Evolutionary conservation across 2,888 invertebrate genomes (phyloP), one percentile per base, ranked within the genome.

Genomic region (Leptodirus hochenwartii): DNA sequence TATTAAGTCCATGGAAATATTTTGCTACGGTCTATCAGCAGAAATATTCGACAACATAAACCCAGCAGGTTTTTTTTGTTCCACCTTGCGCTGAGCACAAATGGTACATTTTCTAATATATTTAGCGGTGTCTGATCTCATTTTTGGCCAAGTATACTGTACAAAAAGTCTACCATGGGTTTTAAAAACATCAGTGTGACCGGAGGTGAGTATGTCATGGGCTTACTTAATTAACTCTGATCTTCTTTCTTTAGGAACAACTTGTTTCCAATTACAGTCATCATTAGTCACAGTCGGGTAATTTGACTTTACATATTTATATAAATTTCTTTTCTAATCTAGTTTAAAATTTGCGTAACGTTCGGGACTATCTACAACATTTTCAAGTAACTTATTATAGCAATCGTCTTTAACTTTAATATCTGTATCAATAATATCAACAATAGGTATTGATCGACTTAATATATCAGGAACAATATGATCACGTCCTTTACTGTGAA

Each of bases 1-100:
- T 22, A 38, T 27, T 5, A 39, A 29, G 30, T 41, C 38, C 1
- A 25, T 22, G 23, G 35, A 35, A 5, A 41, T 15, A 11, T 40
- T 22, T 15, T 39, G 31, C 30, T 29, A 38, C 1, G 39, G 35
- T 16, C 22, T 32, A 9, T 17, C 20, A 24, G 32, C 22, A 17
- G 15, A 9, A 4, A 25, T 27, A 13, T 28, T 15, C 10, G 15
- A 23, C 9, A 22, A 15, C 39, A 39, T 34, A 38, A 3, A 12
- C 15, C 5, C 6, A 12, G 5, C 16, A 24, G 14, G 15, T 23
- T 30, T 6, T 29, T n/a, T 11, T n/a, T 29, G 13, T 9, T 22
- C 29, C 12, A 15, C 22, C 15, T 30, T 30, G 9, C 10, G 20
- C 15, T 12, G 10, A 5, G 12, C 16, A 22, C 29, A 29, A 3